Base-by-base conservation (phyloP, 2,888 invertebrate genomes). In the Idaea aversata region DNA sequence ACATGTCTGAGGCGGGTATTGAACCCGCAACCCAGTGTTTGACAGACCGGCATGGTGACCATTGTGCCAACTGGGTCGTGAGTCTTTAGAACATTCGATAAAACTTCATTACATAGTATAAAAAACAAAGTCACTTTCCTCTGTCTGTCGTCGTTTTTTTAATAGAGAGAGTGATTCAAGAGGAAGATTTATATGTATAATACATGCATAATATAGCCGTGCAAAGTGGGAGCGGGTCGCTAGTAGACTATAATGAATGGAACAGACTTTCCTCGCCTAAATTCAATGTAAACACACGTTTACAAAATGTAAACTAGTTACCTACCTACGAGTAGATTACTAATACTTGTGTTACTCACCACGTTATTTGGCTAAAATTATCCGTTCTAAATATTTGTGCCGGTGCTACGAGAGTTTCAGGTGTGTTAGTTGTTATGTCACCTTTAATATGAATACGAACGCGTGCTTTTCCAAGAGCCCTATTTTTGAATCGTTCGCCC, bases 341-440 rank as follows among this genome's bases (percentile, higher is more conserved):
- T 47, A 47, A 47, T 47, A 47, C 47, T 47, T 47, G 69, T 66
- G 77, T 88, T 88, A 88, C 85, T 90, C 90, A 88, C 81, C 82
- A 75, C 72, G 83, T 80, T 85, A 85, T 88, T 87, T 83, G 78
- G 83, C 88, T 91, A 89, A 88, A 88, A 84, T 88, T 90, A 90
- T 85, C 84, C 81, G 73, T 83, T 83, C 90, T 81, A 85, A 86
- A 90, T 90, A 85, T 86, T 79, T 79, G 71, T 68, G 72, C 68
- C 70, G 72, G 47, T 47, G 47, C 47, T 47, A 47, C 13, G 47
- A 3, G 4, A 13, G 47, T 36, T 10, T 72, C 72, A 75, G 70
- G 63, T 65, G 89, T 89, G 86, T 76, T 79, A 64, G 64, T 63
- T 67, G 62, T 74, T 76, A 76, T 74, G 73, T 72, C 73, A 77